phyloP scores from a whole-genome alignment of 2,888 invertebrate species.

The Apamea crenata region DNA sequence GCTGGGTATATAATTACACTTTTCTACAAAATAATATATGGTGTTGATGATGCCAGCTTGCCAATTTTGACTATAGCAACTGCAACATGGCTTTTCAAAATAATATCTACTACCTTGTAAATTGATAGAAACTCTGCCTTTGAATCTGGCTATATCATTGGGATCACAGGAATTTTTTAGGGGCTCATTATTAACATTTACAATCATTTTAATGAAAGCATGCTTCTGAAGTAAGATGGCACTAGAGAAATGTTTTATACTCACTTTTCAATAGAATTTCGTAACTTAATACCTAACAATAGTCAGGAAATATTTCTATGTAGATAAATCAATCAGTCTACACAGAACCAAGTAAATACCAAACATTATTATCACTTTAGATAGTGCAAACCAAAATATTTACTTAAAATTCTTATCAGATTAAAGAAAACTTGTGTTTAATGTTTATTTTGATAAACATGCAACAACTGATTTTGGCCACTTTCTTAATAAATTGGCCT shows the following conservation, averaged over 20 bases:
- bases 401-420: conserved; percentile 52
- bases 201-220: background rate
- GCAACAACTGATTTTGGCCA: background rate
- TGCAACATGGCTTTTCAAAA: background rate
- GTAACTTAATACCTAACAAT: background rate
- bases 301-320: conserved; percentile 1
- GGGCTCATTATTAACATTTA: background rate
- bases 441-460: conserved; percentile 33
- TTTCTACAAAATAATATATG: background rate
- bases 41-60: background rate
- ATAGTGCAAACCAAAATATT: conserved; percentile 55
- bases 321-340: conserved; percentile 18
- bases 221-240: background rate
- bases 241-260: background rate
- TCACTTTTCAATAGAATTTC: background rate
- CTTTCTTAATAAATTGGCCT: background rate
- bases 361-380: conserved; percentile 39
- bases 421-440: conserved; percentile 24
- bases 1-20: background rate
- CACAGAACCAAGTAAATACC: conserved; percentile 23
- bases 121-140: background rate
- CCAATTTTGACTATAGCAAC: background rate
- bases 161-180: background rate
- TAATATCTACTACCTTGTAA: background rate
- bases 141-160: background rate